phyloP scores from a whole-genome alignment of 2,113 vertebrate genomes.

The Pampusana beccarii region DNA sequence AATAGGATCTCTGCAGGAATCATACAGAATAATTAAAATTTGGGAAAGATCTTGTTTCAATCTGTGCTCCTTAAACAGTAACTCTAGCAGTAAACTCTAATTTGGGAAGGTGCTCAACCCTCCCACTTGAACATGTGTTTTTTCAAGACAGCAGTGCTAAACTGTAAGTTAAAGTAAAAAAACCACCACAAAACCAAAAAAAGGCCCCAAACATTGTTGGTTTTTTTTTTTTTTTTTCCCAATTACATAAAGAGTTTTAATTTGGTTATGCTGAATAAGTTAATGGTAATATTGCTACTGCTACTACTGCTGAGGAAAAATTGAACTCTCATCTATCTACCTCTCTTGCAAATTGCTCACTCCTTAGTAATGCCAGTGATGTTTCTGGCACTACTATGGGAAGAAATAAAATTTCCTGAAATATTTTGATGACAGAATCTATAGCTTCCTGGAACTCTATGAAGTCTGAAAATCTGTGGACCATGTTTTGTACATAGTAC shows the following conservation, averaged over 20 bases:
- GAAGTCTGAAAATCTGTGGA: not conserved
- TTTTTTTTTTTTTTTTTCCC: not conserved
- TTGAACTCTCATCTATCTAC: not conserved
- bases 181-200: rapidly evolving
- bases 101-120: not conserved
- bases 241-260: not conserved
- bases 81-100: not conserved
- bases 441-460: not conserved
- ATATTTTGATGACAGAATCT: not conserved
- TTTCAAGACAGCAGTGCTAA: not conserved
- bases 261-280: not conserved
- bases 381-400: not conserved
- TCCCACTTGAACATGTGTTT: not conserved
- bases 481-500: not conserved
- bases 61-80: not conserved
- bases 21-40: not conserved
- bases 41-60: not conserved
- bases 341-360: not conserved
- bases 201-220: not conserved
- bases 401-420: not conserved
- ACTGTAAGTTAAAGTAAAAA: not conserved
- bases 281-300: not conserved
- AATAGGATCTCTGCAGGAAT: not conserved
- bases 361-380: not conserved
- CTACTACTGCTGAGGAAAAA: not conserved